Evolutionary conservation across 2,888 invertebrate genomes (phyloP).

Genomic region (Mesopsocus fuscifrons): DNA sequence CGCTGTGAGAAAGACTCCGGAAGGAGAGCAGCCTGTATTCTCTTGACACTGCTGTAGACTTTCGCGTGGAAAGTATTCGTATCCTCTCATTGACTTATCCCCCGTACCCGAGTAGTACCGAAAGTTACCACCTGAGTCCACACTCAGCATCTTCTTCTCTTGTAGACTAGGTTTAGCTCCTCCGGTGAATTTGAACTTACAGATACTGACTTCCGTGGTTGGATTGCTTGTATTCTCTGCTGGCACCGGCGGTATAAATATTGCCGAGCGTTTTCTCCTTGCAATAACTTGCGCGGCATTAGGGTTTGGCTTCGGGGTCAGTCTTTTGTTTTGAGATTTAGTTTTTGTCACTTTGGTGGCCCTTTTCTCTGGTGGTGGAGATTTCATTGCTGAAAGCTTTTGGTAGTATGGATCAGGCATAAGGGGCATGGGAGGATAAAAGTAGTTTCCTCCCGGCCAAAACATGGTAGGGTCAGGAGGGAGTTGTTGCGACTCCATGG

Average conservation of each 20-base stretch:
- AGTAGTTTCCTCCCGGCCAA: constrained; percentile 50
- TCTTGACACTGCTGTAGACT: constrained; percentile 34
- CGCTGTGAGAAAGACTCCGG: constrained; percentile 14
- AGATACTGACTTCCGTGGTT: constrained; percentile 61
- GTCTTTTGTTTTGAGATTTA: constrained; percentile 13
- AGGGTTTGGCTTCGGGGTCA: constrained; percentile 12
- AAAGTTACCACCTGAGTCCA: constrained; percentile 77
- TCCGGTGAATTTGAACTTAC: constrained; percentile 85
- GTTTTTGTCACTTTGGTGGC: constrained; percentile 8
- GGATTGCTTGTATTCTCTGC: constrained; percentile 52
- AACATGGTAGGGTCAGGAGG: constrained; percentile 34
- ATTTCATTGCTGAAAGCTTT: constrained; percentile 21
- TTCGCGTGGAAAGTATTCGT: constrained; percentile 58
- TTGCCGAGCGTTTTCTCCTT: constrained; percentile 61
- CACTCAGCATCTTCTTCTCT: constrained; percentile 81
- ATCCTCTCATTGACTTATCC: constrained; percentile 54
- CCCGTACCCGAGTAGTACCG: constrained; percentile 74
- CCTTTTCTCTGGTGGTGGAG: not conserved
- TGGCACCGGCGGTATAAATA: constrained; percentile 68
- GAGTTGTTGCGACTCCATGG: constrained; percentile 13
- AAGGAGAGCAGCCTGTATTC: constrained; percentile 12
- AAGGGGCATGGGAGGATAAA: constrained; percentile 52
- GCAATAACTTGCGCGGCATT: constrained; percentile 23
- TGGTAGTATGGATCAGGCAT: constrained; percentile 57
- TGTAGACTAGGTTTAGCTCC: constrained; percentile 75